These are phyloP conservation scores for Craniophora ligustri DNA, from an alignment of 2,888 invertebrate genomes.

Conservation along the genomic window DNA sequence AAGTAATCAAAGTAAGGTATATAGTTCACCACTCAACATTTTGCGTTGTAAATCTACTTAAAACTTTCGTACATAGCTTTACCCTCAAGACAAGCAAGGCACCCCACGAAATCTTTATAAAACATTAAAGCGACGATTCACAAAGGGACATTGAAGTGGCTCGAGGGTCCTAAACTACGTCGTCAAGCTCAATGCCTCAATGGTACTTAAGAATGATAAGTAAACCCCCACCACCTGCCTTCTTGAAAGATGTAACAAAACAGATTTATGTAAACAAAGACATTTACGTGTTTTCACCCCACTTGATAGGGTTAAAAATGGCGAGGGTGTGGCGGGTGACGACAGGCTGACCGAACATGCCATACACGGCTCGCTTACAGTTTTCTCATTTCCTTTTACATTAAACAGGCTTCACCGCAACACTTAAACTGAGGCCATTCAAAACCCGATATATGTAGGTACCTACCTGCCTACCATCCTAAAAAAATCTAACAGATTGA, in stretches of 20 bases:
- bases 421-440: conserved; percentile 10
- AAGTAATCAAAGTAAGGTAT: neutral
- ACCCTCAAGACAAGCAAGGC: conserved; percentile 15
- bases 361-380: conserved; percentile 39
- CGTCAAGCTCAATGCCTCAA: conserved; percentile 73
- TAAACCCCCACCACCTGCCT: conserved; percentile 67
- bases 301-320: conserved; percentile 45
- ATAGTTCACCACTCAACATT: neutral
- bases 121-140: conserved; percentile 69
- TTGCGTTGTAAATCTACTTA: neutral
- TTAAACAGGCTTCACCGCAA: conserved; percentile 33
- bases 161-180: conserved; percentile 72
- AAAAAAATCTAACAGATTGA: conserved; percentile 12
- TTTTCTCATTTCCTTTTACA: conserved; percentile 67
- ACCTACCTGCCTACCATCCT: no score
- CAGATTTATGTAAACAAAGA: conserved; percentile 64
- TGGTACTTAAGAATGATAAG: conserved; percentile 74
- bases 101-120: conserved; percentile 64
- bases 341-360: conserved; percentile 31
- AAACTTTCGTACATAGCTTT: neutral
- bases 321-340: conserved; percentile 42
- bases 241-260: conserved; percentile 61
- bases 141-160: conserved; percentile 72
- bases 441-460: conserved; percentile 17
- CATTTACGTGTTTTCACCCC: conserved; percentile 56